Evolutionary conservation across 92 coral and sea anemone species (phyloP).

Genomic region (Epizoanthus fatuus): DNA sequence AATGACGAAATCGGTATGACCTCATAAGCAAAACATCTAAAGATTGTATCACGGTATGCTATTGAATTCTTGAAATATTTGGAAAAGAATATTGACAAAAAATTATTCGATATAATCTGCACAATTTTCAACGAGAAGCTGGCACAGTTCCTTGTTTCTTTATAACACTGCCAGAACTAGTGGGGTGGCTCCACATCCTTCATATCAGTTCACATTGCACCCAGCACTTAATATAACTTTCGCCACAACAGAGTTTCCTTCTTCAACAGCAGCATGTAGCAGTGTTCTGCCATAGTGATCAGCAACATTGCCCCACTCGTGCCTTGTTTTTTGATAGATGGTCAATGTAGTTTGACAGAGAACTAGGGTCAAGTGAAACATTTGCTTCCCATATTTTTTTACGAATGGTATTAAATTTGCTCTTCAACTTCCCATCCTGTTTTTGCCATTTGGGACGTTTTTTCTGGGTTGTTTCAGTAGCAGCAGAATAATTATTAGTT

Average conservation of each 20-base stretch:
- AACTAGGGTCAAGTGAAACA: neutral
- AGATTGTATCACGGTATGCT: no score
- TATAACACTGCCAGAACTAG: neutral
- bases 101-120: neutral
- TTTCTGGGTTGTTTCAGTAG: neutral
- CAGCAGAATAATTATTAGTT: neutral
- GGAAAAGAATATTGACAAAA: neutral
- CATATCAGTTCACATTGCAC: neutral
- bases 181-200: constrained; percentile 2
- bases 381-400: neutral
- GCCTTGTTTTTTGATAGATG: neutral
- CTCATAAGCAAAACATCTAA: no score
- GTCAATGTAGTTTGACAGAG: neutral
- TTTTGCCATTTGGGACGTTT: neutral
- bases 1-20: no score
- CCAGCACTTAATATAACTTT: neutral
- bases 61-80: no score
- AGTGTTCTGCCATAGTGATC: constrained; percentile 24
- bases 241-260: neutral
- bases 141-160: neutral
- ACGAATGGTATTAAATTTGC: neutral
- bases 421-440: neutral
- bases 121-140: neutral
- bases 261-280: constrained; percentile 34
- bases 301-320: neutral